phyloP scores from a whole-genome alignment of 1,140 invertebrate genomes.

The Pomacea maculata region DNA sequence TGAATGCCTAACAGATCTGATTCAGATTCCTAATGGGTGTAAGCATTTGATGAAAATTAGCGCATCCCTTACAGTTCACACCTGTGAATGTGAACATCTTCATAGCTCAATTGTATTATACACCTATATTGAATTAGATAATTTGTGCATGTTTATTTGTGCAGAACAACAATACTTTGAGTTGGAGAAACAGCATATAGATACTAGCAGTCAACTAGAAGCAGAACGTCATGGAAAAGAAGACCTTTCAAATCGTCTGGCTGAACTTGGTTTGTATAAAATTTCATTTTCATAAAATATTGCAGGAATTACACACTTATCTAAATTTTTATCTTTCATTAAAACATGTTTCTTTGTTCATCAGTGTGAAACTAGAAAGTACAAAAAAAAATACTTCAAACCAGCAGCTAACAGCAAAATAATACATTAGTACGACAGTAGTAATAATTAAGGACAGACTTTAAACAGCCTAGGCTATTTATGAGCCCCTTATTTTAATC shows the following conservation, averaged over 20 bases:
- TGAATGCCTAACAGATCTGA: not conserved
- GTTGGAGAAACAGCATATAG: slow-evolving; percentile 59
- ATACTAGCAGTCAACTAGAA: slow-evolving; percentile 48
- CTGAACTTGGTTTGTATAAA: not conserved
- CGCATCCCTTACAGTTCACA: not conserved
- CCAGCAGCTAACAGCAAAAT: too few relatives aligned
- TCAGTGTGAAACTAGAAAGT: too few relatives aligned
- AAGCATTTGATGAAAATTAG: not conserved
- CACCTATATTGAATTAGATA: not conserved
- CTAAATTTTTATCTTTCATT: too few relatives aligned
- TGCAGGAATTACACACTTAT: too few relatives aligned
- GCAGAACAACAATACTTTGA: slow-evolving; percentile 65
- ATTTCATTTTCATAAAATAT: not conserved
- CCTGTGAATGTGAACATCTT: not conserved
- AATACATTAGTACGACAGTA: not conserved
- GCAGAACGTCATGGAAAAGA: slow-evolving; percentile 27
- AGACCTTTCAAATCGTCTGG: not conserved
- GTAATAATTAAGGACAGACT: not conserved
- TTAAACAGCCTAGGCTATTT: not conserved
- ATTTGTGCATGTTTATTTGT: not conserved
- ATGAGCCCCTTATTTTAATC: too few relatives aligned
- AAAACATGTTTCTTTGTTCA: too few relatives aligned
- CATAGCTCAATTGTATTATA: not conserved
- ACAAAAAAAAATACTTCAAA: too few relatives aligned
- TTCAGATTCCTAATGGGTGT: not conserved